Percentiles rank a stretch among this genome's conserved stretches.
phyloP scores from a whole-genome alignment of 2,888 invertebrate species.

The Andrena marginata region DNA sequence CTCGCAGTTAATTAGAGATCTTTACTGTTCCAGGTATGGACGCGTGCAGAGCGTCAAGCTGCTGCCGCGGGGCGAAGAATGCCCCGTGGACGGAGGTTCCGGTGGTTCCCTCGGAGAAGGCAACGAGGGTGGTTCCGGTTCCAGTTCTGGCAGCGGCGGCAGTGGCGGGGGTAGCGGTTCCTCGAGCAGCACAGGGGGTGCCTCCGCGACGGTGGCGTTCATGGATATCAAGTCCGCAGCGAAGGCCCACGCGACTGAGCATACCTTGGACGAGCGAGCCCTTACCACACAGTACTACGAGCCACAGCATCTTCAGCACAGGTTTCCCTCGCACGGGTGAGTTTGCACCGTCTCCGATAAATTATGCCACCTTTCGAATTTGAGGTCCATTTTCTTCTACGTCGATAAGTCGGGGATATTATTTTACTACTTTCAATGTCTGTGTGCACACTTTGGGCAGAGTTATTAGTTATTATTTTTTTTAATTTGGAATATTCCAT shows the following conservation, averaged over 20 bases:
- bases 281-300: slow-evolving; percentile 97
- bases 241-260: slow-evolving; percentile 96
- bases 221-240: slow-evolving; percentile 98
- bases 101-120: slow-evolving; percentile 86
- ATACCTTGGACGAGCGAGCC: slow-evolving; percentile 94
- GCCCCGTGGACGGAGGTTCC: slow-evolving; percentile 84
- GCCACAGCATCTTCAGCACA: slow-evolving; percentile 87
- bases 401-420: no score
- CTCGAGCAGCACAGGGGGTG: slow-evolving; percentile 88
- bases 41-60: slow-evolving; percentile 98
- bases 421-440: no score
- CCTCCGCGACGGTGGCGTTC: slow-evolving; percentile 96
- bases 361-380: no score
- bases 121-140: slow-evolving; percentile 83
- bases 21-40: slow-evolving; percentile 92
- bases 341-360: slow-evolving; percentile 2
- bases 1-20: background rate
- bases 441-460: no score
- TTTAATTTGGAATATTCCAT: no score
- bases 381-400: no score
- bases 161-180: slow-evolving; percentile 85
- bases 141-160: slow-evolving; percentile 79
- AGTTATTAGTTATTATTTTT: no score
- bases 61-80: slow-evolving; percentile 88
- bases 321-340: slow-evolving; percentile 87